A percentile compares a stretch with the other conserved stretches of the same genome.
Conservation (phyloP, 2,113 vertebrate genomes). For the Arothron firmamentum region DNA sequence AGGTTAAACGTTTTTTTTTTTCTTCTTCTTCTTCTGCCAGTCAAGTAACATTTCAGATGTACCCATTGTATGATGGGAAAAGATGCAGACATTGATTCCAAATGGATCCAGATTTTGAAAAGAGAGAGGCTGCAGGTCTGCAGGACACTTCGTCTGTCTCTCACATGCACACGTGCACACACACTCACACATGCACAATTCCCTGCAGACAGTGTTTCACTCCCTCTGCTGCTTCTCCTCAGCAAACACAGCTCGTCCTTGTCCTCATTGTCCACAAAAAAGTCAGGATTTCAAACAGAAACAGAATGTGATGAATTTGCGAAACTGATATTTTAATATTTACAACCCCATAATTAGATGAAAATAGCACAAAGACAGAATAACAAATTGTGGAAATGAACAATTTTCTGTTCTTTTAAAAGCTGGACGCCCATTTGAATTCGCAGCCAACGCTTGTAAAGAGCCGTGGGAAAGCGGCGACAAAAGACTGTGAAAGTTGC, state of each 20-base stretch:
- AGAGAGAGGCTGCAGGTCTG: not conserved
- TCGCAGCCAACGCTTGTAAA: too few species aligned
- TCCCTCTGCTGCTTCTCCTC: slow-evolving; percentile 58
- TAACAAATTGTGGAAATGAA: not conserved
- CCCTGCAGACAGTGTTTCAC: slow-evolving; percentile 40
- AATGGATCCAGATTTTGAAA: not conserved
- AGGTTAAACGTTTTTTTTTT: slow-evolving; percentile 3
- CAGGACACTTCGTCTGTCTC: not conserved
- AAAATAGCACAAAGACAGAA: not conserved
- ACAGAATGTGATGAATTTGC: too few species aligned
- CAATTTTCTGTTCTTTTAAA: too few species aligned
- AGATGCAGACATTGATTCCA: not conserved
- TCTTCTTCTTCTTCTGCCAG: not conserved
- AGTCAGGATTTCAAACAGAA: too few species aligned
- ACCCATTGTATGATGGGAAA: slow-evolving; percentile 7
- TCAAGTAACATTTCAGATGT: slow-evolving; percentile 11
- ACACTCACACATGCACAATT: slow-evolving; percentile 9
- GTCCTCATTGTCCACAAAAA: slow-evolving; percentile 1
- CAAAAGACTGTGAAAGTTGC: too few species aligned
- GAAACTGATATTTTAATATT: too few species aligned
- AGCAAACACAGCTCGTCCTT: slow-evolving; percentile 58
- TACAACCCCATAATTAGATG: not conserved
- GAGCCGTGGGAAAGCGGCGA: too few species aligned
- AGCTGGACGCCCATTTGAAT: too few species aligned
- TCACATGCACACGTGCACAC: slow-evolving; percentile 13